Evolutionary conservation across 2,797 vertebrate species (phyloP).

Genomic region (Sitta carolinensis): DNA sequence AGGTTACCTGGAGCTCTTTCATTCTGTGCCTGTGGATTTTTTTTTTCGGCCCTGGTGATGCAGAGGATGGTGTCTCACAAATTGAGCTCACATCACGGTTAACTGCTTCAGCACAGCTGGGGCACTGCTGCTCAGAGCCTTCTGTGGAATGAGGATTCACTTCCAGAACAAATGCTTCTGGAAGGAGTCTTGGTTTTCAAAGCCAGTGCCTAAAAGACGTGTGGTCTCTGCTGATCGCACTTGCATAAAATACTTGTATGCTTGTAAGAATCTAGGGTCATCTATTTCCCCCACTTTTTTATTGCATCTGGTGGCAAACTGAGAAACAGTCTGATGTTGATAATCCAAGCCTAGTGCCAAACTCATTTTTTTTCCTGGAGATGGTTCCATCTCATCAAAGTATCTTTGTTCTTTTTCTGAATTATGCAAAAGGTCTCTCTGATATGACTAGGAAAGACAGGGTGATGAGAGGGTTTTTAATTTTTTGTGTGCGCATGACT

Average conservation of each 20-base stretch:
- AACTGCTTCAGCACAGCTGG: accelerated
- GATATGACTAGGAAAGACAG: not conserved
- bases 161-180: not conserved
- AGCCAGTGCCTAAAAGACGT: not conserved
- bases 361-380: not conserved
- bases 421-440: not conserved
- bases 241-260: not conserved
- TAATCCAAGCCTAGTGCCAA: not conserved
- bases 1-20: not conserved
- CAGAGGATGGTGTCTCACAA: not conserved
- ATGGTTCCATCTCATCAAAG: not conserved
- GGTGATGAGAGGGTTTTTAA: not conserved
- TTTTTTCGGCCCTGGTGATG: accelerated
- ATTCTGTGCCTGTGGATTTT: not conserved
- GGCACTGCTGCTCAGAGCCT: not conserved
- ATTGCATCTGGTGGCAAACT: not conserved
- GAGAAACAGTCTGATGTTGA: not conserved
- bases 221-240: not conserved
- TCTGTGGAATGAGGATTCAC: not conserved
- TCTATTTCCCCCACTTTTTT: not conserved
- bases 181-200: not conserved
- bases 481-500: not conserved
- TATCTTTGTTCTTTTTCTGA: not conserved
- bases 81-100: not conserved
- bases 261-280: not conserved